Evolutionary conservation across 2,888 invertebrate genomes (phyloP), one percentile per base, ranked within the genome.

Genomic region (Eupithecia pulchellata): DNA sequence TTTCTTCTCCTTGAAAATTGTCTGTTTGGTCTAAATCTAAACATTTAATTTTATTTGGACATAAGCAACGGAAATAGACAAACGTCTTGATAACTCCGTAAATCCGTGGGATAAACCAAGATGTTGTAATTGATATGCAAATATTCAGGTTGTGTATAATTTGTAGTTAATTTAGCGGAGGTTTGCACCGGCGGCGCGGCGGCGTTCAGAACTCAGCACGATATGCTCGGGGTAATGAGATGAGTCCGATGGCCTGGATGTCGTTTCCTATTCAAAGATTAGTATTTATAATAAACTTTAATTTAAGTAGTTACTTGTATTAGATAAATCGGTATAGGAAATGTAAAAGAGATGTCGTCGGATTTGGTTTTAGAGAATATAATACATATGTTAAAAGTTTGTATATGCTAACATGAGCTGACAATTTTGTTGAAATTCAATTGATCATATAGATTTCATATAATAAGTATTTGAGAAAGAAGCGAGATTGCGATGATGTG

Each of bases 101-200:
- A 47, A 47, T 47, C 20, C 20, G 27, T 57, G 25, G 29, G 57
- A 29, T 29, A 14, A 57, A 29, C 27, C 61, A 61, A 61, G 34
- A 30, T 30, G 65, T 70, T 62, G 62, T 64, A 73, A 67, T 73
- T 67, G 42, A 67, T 73, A 73, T 73, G 73, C 69, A 70, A 73
- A 73, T 34, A 47, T 64, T 60, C 64, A 61, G 61, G 55, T 62
- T 66, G 32, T 42, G 42, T 66, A 64, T 73, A 70, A 73, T 73
- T 69, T 73, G 69, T 73, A 73, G 66, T 73, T 61, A 64, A 68
- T 34, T 55, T 60, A 66, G 60, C 60, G 39, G 32, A 13, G 60
- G 52, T 61, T 61, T 66, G 13, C 30, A 8, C 57, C 5, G 39
- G 47, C 47, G 30, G 55, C 63, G 13, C 30, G 9, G 47, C 5